Evolutionary conservation across 2,113 vertebrate genomes (phyloP), one percentile per base, ranked within the genome.

Genomic region (Chionomys nivalis): DNA sequence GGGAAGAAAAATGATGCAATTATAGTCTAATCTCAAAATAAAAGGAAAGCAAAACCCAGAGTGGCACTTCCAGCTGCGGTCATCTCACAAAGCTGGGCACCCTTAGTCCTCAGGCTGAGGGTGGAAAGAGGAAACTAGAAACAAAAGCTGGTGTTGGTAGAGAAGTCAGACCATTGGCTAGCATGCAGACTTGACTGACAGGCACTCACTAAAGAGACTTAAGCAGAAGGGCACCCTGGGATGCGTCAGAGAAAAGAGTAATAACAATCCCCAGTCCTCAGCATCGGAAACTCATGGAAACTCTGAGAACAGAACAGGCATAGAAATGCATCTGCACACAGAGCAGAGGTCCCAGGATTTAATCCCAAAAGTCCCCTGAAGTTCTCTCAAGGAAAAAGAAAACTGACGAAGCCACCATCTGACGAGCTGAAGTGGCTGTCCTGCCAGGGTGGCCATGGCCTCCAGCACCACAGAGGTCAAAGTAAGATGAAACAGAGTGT

Each of bases 311-410:
- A 87, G 33, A 47, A 58, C 52, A 47, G 63, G 19, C 55, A 92
- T 24, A 73, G 93, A 90, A 89, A 63, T 16, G 5, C 1, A 82
- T 5, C 44, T 31, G 79, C 19, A 52, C n/a, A 78, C 42, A 8
- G 66, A 7, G 39, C 0, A 39, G n/a, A 76, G 61, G 77, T 12
- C 33, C 65, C 39, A 86, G 33, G 93, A 85, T 58, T 94, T 87
- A 72, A 94, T 58, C 90, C 21, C n/a, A 90, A 78, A 89, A 72
- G 65, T 19, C 28, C 90, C 86, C 61, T 31, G 21, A 61, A 76
- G 58, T 17, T n/a, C 21, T 42, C 47, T 39, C 42, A 23, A 44
- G 49, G 1, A 5, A 19, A 36, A 68, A 65, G 28, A 49, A 24
- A 63, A 61, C 76, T 1, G 44, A 26, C 13, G 58, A 19, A 66